Evolutionary conservation across 2,888 invertebrate genomes (phyloP), one percentile per base, ranked within the genome.

Genomic region (Lysandra coridon): DNA sequence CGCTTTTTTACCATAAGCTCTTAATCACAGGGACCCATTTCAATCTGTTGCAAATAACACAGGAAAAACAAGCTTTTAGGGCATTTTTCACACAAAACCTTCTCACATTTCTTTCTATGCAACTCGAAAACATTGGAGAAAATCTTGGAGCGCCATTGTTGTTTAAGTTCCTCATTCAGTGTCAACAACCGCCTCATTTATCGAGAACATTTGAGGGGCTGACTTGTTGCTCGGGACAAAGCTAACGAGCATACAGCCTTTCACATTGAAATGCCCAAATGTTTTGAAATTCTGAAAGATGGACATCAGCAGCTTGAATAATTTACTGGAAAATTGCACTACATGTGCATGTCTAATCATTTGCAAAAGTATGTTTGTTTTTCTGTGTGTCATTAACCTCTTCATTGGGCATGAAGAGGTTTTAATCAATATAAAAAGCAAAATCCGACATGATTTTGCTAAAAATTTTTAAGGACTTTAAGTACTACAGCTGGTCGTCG

Each of bases 221-320:
- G 12, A 76, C 76, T 76, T 76, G 76, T 76, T 76, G 76, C 76
- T 76, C 49, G 30, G 49, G 17, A 76, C 76, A 76, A 76, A 76
- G 76, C 76, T 57, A 57, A 76, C 76, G 57, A 76, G 57, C 30
- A 53, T 57, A 76, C 57, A 53, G 30, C 33, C 37, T 76, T 76
- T 57, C 14, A 33, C 64, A 37, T 69, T 69, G 33, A 69, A 64
- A 69, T 30, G 33, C 14, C 69, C 14, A 69, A 37, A 69, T 33
- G 69, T 30, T 64, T 64, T 30, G 4, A 64, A 64, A 62, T 23
- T 62, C 23, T 30, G 23, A 64, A 64, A 30, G 12, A 64, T n/a
- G 62, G 23, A 23, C 57, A 17, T 12, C 57, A 17, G 14, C 4
- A 57, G 17, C 57, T 57, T 57, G 17, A 57, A 57, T 49, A 49